Conservation (phyloP, 2,797 vertebrate species). For the Oryzias sinensis region DNA sequence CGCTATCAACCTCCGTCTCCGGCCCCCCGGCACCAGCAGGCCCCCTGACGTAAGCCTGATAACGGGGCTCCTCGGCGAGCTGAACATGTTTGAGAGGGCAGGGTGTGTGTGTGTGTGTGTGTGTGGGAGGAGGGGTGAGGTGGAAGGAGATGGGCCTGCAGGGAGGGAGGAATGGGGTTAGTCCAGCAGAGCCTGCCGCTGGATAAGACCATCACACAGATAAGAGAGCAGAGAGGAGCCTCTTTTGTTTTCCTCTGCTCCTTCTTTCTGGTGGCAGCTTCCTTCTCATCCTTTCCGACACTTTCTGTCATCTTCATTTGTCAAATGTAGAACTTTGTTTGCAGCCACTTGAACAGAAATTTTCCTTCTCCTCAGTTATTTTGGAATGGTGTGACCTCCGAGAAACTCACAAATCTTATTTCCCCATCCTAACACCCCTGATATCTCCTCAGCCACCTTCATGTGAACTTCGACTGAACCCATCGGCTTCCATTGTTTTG, state of each 20-base stretch:
- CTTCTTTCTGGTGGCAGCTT: slow-evolving; percentile 74
- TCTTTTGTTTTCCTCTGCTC: slow-evolving; percentile 81
- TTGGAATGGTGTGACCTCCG: slow-evolving; percentile 33
- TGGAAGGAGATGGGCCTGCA: slow-evolving; percentile 50
- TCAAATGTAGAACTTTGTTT: slow-evolving; percentile 10
- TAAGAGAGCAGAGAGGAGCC: slow-evolving; percentile 77
- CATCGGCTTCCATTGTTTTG: slow-evolving; percentile 61
- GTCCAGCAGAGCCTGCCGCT: slow-evolving; percentile 80
- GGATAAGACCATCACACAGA: slow-evolving; percentile 81
- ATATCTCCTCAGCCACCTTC: slow-evolving; percentile 14
- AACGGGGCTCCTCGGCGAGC: slow-evolving; percentile 67
- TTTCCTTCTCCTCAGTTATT: slow-evolving; percentile 35
- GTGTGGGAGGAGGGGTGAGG: slow-evolving; percentile 63
- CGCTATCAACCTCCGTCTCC: slow-evolving; percentile 80
- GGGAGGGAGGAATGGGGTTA: slow-evolving; percentile 73
- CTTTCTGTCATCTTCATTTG: slow-evolving; percentile 11
- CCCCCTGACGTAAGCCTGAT: slow-evolving; percentile 83
- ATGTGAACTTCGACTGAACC: slow-evolving; percentile 60
- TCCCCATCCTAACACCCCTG: background rate
- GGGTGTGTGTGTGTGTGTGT: slow-evolving; percentile 12
- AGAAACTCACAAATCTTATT: background rate
- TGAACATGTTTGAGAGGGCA: slow-evolving; percentile 3
- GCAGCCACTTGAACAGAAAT: slow-evolving; percentile 53
- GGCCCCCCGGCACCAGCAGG: slow-evolving; percentile 69
- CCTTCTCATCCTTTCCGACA: slow-evolving; percentile 46